Conservation (phyloP, 2,888 invertebrate species). For the Meliscaeva auricollis region DNA sequence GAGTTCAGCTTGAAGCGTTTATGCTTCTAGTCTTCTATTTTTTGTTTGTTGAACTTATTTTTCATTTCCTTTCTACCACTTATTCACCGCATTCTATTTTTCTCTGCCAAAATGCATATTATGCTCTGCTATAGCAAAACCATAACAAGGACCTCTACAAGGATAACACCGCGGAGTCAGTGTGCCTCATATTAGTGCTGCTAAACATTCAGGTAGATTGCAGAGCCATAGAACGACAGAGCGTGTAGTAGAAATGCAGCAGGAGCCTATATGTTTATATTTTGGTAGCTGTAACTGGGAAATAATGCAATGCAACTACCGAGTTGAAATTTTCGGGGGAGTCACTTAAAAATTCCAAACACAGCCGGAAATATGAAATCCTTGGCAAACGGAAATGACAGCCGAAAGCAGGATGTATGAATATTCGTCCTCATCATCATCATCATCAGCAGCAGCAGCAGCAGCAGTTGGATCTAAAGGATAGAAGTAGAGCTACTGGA, state of each 20-base stretch:
- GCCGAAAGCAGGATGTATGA: slow-evolving; percentile 76
- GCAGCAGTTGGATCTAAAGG: background rate
- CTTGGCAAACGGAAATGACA: slow-evolving; percentile 80
- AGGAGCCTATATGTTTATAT: slow-evolving; percentile 49
- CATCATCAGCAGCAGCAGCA: slow-evolving; percentile 59
- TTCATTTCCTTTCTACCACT: slow-evolving; percentile 31
- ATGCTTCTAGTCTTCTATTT: slow-evolving; percentile 28
- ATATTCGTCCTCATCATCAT: slow-evolving; percentile 71
- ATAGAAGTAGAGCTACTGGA: background rate
- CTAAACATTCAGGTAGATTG: slow-evolving; percentile 40
- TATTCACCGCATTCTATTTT: slow-evolving; percentile 40
- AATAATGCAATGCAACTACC: slow-evolving; percentile 60
- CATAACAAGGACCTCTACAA: slow-evolving; percentile 33
- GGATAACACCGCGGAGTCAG: slow-evolving; percentile 43
- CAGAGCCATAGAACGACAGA: background rate
- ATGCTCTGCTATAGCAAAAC: slow-evolving; percentile 35
- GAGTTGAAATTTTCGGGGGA: slow-evolving; percentile 67
- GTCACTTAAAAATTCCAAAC: slow-evolving; percentile 82
- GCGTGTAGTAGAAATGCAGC: too few species aligned
- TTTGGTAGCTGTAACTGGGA: slow-evolving; percentile 48
- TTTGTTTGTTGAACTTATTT: slow-evolving; percentile 10
- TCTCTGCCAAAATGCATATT: slow-evolving; percentile 36
- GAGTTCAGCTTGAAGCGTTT: slow-evolving; percentile 54
- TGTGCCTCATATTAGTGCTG: slow-evolving; percentile 18
- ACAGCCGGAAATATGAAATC: slow-evolving; percentile 82